Base-by-base conservation (phyloP, 2,888 invertebrate genomes). In the Rhogogaster chlorosoma region DNA sequence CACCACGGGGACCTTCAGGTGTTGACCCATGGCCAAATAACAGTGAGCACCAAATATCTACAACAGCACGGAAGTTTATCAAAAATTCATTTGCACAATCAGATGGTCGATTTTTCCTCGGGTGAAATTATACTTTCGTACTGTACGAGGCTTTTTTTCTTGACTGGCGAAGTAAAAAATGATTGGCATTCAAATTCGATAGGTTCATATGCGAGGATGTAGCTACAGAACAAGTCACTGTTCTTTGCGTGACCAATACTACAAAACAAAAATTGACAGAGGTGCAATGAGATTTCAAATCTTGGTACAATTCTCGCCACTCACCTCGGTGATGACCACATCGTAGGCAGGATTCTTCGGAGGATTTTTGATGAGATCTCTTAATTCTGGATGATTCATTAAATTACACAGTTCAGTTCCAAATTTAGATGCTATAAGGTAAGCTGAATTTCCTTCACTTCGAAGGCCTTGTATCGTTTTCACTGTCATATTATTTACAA, bases 1-100 rank as follows among this genome's bases (percentile, higher is more conserved):
- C 36, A 89, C 85, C 6, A 89, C 87, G 1, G 90, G 90, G 5
- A 88, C 86, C 0, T 91, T 90, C 5, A 61, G 61, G 22, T 61
- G 26, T 61, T 61, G 61, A 61, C 61, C 61, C 61, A 61, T 90
- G 7, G 89, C 90, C 10, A 90, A 75, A 64, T 85, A 92, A 84
- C 91, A 91, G 29, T 86, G 45, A 4, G 90, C 85, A 0, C 85
- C 86, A 64, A 91, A 88, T 26, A 86, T 49, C 88, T 90, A 77
- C 42, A 45, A 87, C 10, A 26, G 61, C 0, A 45, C 3, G 15
- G 15, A 15, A 45, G 45, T 57, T 57, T 7, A 57, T 57, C 2
- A 57, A n/a, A 57, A 57, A 45, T 45, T 45, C 45, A 15, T 3
- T 45, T 45, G 45, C 15, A 15, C 15, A 15, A 45, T 15, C 3